These are phyloP conservation scores for Macaria notata DNA, from an alignment of 2,888 invertebrate species.

Conservation along the genomic window DNA sequence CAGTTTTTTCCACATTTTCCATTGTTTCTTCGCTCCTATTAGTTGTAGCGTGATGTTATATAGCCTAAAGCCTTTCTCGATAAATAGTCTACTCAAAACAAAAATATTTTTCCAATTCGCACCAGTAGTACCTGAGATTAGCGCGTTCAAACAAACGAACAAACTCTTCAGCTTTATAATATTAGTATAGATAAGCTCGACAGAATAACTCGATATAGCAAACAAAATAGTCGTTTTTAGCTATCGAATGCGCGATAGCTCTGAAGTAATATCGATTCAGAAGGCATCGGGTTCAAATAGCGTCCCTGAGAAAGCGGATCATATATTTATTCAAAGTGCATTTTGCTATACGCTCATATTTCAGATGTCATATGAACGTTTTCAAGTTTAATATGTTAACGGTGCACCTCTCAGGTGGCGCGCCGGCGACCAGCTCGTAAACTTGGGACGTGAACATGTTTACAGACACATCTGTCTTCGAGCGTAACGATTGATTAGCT, in stretches of 20 bases:
- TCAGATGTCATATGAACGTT: constrained; percentile 20
- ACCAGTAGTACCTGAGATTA: no score
- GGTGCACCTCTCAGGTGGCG: constrained; percentile 22
- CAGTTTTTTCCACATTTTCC: no score
- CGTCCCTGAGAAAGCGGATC: constrained; percentile 12
- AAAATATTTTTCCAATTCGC: no score
- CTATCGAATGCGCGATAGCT: not conserved
- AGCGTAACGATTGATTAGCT: constrained; percentile 6
- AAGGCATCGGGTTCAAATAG: constrained; percentile 13
- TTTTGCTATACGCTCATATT: constrained; percentile 21
- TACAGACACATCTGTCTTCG: constrained; percentile 7
- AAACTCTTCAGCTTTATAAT: no score
- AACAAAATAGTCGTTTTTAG: not conserved
- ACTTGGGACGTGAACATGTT: constrained; percentile 1
- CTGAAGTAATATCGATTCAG: constrained; percentile 4
- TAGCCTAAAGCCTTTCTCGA: no score
- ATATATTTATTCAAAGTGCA: constrained; percentile 24
- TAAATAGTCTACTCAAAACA: no score
- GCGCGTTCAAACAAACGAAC: no score
- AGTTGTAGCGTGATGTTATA: no score
- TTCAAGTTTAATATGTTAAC: constrained; percentile 22
- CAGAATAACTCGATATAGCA: not conserved
- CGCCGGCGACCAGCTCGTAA: constrained; percentile 10
- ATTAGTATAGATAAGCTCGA: not conserved
- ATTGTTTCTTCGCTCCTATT: no score